Evolutionary conservation across 2,797 vertebrate species (phyloP).

Genomic region (Myotis planiceps): DNA sequence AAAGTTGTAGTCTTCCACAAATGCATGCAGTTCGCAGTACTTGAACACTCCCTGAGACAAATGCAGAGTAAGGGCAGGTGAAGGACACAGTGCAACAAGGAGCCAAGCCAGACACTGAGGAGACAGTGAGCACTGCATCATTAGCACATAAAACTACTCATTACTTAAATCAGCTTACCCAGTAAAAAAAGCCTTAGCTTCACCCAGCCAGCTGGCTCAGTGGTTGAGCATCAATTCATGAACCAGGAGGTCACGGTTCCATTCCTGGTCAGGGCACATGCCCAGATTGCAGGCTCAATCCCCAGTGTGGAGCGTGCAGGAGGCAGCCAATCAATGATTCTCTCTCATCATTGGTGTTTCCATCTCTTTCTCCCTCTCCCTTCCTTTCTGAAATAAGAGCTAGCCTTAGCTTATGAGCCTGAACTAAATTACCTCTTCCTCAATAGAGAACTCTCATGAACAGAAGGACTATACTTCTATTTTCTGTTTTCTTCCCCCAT

Average conservation of each 20-base stretch:
- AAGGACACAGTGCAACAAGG: background rate
- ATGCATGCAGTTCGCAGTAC: conserved; percentile 91
- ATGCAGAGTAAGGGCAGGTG: background rate
- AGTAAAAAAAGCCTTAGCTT: background rate
- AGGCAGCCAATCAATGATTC: too few species aligned
- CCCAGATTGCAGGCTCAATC: too few species aligned
- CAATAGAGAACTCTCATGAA: background rate
- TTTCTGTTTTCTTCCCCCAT: background rate
- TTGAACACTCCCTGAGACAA: conserved; percentile 92
- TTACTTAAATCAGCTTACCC: background rate
- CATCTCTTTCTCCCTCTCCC: too few species aligned
- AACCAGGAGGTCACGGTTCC: too few species aligned
- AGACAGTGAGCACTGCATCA: background rate
- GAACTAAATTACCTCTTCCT: background rate
- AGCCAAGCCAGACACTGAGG: background rate
- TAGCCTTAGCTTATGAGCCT: background rate
- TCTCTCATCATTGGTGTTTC: too few species aligned
- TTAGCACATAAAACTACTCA: background rate
- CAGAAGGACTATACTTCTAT: background rate
- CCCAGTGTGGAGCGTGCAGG: too few species aligned
- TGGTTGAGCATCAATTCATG: too few species aligned
- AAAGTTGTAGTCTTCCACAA: conserved; percentile 90
- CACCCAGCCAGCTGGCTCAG: too few species aligned
- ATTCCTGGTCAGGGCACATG: too few species aligned
- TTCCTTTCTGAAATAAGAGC: background rate